Evolutionary conservation across 2,113 vertebrate genomes (phyloP), one percentile per base, ranked within the genome.

Genomic region (Gila orcuttii): DNA sequence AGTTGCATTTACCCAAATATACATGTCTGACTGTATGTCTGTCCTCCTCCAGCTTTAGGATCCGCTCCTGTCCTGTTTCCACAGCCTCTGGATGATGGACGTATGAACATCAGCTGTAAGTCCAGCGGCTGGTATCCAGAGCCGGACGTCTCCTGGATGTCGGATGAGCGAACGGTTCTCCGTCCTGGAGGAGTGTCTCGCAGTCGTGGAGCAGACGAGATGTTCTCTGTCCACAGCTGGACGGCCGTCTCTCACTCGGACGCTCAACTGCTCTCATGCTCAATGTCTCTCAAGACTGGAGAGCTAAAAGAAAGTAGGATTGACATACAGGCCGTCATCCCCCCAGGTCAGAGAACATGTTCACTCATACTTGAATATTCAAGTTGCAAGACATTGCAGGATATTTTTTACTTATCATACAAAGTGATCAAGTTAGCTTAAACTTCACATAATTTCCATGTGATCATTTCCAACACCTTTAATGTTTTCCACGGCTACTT

Each of bases 71-170:
- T 90, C 55, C 78, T 95, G n/a, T 90, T 91, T 15, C 33, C 66
- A 0, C 17, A 0, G 17, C 71, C 19, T 77, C 45, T 0, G 36
- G 79, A 87, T 6, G 45, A 77, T 3, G 80, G 87, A 39, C 28
- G 2, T 12, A 3, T 88, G 21, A 94, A 94, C 6, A 57, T 93
- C 81, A 93, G 91, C 91, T 94, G 93, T 87, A 82, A 86, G 55
- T 93, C 94, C 74, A 77, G 85, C 28, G 92, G 93, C 10, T 95
- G 94, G 94, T 80, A 85, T 68, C 94, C 94, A 11, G 0, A 75
- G 59, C 93, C 94, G 0, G 39, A 1, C 7, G 64, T 95, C 50
- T 19, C 1, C 3, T 94, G 93, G 93, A 90, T 31, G 0, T 89
- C 45, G 0, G 50, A 87, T 36, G 39, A 42, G 7, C 66, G 77